Conservation (phyloP, 2,797 vertebrate genomes). For the Sebastes jordani region DNA sequence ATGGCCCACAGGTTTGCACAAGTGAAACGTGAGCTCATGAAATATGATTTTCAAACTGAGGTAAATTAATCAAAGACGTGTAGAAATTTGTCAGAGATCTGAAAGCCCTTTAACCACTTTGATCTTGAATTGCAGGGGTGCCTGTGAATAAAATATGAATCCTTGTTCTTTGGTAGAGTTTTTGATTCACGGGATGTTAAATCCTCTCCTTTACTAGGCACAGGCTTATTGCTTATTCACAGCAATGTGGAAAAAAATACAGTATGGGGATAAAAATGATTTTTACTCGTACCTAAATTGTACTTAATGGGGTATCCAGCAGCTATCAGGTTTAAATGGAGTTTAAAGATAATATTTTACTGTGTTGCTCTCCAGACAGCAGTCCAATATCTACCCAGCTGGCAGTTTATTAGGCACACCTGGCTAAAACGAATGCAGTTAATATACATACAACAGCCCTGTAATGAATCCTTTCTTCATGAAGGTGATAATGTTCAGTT, state of each 20-base stretch:
- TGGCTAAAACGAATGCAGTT: neutral
- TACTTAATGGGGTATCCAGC: neutral
- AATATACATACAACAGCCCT: neutral
- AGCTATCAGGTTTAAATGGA: neutral
- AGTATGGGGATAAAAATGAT: neutral
- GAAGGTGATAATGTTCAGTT: neutral
- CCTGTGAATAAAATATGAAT: slow-evolving; percentile 54
- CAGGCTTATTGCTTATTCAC: neutral
- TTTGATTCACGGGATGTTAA: slow-evolving; percentile 10
- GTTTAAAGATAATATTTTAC: neutral
- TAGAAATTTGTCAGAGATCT: slow-evolving; percentile 51
- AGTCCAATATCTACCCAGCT: neutral
- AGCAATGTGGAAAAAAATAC: neutral
- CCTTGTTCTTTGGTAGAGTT: slow-evolving; percentile 12
- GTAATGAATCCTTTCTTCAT: neutral
- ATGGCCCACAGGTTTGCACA: slow-evolving; percentile 8
- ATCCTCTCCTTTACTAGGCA: neutral
- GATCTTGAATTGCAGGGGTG: slow-evolving; percentile 42
- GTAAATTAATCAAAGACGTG: slow-evolving; percentile 55
- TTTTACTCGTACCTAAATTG: neutral
- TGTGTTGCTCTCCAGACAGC: neutral
- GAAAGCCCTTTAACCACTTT: slow-evolving; percentile 46
- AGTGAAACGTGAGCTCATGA: slow-evolving; percentile 35
- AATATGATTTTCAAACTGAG: slow-evolving; percentile 38
- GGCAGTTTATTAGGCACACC: neutral